Evolutionary conservation across 30 jellyfish, hydroid and myxozoan species (phyloP).

Genomic region (Aurelia aurita): DNA sequence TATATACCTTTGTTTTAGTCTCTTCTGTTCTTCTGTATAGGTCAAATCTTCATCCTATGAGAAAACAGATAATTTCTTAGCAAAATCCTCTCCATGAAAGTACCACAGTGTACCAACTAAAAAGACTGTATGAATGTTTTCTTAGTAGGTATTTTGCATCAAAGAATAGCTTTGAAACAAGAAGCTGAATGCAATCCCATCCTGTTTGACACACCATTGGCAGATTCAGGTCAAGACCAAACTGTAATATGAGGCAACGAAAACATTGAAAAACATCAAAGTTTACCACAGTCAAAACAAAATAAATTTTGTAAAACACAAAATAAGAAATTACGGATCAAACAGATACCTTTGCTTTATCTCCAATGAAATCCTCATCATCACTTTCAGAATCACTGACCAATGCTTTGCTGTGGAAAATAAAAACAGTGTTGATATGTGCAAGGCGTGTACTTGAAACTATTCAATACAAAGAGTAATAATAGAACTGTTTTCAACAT

Average conservation of each 20-base stretch:
- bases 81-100: not conserved
- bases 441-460: not conserved
- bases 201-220: not conserved
- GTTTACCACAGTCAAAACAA: too few relatives aligned
- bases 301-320: too few relatives aligned
- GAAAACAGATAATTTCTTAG: not conserved
- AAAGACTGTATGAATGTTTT: too few relatives aligned
- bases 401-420: conserved; percentile 72
- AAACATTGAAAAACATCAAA: too few relatives aligned
- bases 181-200: not conserved
- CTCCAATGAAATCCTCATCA: conserved; percentile 31
- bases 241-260: too few relatives aligned
- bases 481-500: too few relatives aligned
- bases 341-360: conserved; percentile 6
- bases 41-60: conserved; percentile 64
- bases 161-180: too few relatives aligned
- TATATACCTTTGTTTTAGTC: conserved; percentile 74
- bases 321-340: not conserved
- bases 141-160: too few relatives aligned
- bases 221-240: too few relatives aligned
- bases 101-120: too few relatives aligned
- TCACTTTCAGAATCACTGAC: conserved; percentile 93
- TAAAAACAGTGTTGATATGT: not conserved
- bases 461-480: too few relatives aligned
- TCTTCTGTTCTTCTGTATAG: conserved; percentile 81